Percentiles rank a stretch among this genome's conserved stretches.
Evolutionary conservation across 2,888 invertebrate species (phyloP).

Genomic region (Limnephilus auricula): DNA sequence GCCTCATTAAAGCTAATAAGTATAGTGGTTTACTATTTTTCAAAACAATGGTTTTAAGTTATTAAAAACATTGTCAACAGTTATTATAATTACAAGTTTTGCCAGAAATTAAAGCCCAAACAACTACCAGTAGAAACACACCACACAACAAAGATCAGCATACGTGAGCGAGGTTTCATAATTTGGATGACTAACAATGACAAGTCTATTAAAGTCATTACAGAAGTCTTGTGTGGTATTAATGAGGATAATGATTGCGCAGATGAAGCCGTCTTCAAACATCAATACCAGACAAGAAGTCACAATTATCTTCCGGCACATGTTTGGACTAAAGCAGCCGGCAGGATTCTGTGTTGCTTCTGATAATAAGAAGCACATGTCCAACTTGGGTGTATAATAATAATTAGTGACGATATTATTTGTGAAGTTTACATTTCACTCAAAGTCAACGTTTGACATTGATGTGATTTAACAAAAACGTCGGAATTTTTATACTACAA

Average conservation of each 20-base stretch:
- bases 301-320: conserved; percentile 24
- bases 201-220: neutral
- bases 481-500: neutral
- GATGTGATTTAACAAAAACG: neutral
- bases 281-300: conserved; percentile 12
- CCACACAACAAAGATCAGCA: neutral
- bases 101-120: too few species aligned
- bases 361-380: conserved; percentile 59
- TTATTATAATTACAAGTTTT: neutral
- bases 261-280: neutral
- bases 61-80: neutral
- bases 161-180: conserved; percentile 1
- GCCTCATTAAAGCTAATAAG: neutral
- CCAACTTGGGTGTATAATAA: neutral
- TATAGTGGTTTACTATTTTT: neutral
- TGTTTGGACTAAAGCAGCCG: neutral
- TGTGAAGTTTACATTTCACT: neutral
- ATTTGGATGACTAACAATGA: neutral
- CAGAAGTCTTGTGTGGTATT: too few species aligned
- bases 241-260: conserved; percentile 2
- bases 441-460: neutral
- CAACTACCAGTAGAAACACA: neutral
- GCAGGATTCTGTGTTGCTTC: neutral
- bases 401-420: conserved; percentile 7
- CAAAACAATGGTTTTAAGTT: neutral